phyloP scores from a whole-genome alignment of 2,113 vertebrate genomes.

The Proterorhinus semilunaris region DNA sequence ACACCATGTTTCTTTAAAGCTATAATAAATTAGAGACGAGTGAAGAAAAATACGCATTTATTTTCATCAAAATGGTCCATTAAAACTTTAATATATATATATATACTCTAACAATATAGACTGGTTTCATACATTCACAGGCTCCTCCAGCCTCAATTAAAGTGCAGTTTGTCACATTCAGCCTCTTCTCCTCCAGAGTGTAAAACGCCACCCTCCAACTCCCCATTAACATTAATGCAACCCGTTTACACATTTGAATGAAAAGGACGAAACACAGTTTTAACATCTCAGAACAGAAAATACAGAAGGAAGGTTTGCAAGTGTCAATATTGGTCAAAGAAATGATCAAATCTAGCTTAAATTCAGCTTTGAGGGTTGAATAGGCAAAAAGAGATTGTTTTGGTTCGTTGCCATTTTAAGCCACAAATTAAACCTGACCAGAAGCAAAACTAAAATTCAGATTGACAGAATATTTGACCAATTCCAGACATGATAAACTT shows the following conservation, averaged over 20 bases:
- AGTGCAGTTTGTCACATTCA: slow-evolving; percentile 62
- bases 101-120: no score
- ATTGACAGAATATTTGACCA: not conserved
- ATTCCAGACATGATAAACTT: not conserved
- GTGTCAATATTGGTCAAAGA: not conserved
- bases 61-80: slow-evolving; percentile 63
- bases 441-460: no score
- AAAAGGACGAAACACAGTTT: not conserved
- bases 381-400: no score
- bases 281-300: not conserved
- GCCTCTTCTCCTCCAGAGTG: slow-evolving; percentile 1
- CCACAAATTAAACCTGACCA: no score
- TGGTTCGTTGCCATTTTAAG: no score
- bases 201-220: not conserved
- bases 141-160: slow-evolving; percentile 56
- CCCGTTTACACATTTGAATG: not conserved
- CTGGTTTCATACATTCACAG: slow-evolving; percentile 37
- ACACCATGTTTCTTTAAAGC: no score
- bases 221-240: slow-evolving; percentile 26
- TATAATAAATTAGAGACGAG: not conserved
- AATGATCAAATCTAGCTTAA: not conserved
- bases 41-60: slow-evolving; percentile 54
- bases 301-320: not conserved
- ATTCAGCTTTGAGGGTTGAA: not conserved
- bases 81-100: no score